Evolutionary conservation across 2,797 vertebrate species (phyloP), one percentile per base, ranked within the genome.

Genomic region (Garrulus glandarius): DNA sequence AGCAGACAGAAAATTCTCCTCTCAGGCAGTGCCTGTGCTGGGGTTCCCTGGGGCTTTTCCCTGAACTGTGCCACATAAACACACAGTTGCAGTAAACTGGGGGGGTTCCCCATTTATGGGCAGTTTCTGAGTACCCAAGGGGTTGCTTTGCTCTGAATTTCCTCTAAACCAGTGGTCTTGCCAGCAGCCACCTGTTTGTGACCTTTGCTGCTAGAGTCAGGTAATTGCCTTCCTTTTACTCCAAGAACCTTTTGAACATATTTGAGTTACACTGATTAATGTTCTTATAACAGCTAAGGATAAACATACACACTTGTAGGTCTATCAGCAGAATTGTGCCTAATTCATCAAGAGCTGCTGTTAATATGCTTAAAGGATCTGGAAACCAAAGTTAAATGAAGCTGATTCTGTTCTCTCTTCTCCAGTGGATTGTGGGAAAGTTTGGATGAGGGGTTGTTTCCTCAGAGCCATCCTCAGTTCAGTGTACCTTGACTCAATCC

Each of bases 41-140:
- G 13, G 53, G 5, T 19, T 30, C 34, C 53, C 36, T 0, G 12
- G 22, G 41, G 57, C 10, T 63, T 46, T 34, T 7, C 37, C 22
- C 20, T 30, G 30, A 8, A 13, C 10, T 37, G 15, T 43, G 32
- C 50, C 52, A 14, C 34, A 15, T 3, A 10, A 86, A 22, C 34
- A 19, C 49, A 15, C 19, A 5, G 1, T 2, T 39, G 24, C 6
- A 13, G 39, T 17, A 13, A 56, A 16, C 0, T 13, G 26, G 8
- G 20, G 13, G 8, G 2, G 2, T 10, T n/a, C 11, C 69, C 49
- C 0, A 0, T 15, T 83, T 16, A 3, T 7, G 7, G 34, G 50
- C 22, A 52, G 12, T 30, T 43, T 26, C 44, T 16, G 59, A 4
- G 21, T 26, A 11, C 29, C 9, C 12, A 8, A 19, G 37, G 9